Conservation (phyloP, 2,888 invertebrate species). For the Tenthredo notha region DNA sequence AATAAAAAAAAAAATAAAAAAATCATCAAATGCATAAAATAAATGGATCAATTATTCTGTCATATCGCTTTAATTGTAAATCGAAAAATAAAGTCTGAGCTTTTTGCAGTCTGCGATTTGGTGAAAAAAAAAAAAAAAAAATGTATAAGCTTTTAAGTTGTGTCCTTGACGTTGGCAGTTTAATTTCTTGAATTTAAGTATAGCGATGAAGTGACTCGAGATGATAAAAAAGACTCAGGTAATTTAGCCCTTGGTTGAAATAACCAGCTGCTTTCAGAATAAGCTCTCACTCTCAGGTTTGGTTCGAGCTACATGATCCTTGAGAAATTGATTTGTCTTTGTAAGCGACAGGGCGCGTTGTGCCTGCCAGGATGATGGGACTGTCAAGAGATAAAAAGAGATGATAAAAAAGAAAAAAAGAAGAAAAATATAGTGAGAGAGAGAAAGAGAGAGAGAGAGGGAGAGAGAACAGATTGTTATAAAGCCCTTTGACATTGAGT, state of each 20-base stretch:
- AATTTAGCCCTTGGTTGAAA: constrained; percentile 57
- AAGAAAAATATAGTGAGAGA: background rate
- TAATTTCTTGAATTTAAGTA: constrained; percentile 11
- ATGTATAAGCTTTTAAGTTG: background rate
- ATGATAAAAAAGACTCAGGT: constrained; percentile 57
- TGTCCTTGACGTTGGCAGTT: constrained; percentile 30
- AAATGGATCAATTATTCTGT: too few species aligned
- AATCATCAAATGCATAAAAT: too few species aligned
- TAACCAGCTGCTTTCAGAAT: constrained; percentile 18
- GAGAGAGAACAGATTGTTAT: constrained; percentile 48
- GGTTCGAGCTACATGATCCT: constrained; percentile 27
- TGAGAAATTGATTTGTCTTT: constrained; percentile 56
- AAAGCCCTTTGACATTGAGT: constrained; percentile 52
- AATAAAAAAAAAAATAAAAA: too few species aligned
- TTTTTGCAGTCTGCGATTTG: background rate
- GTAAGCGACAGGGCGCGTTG: constrained; percentile 43
- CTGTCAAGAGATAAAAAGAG: constrained; percentile 53
- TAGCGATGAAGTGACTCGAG: background rate
- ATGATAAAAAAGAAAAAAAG: background rate
- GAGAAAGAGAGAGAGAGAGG: constrained; percentile 30
- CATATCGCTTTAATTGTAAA: background rate
- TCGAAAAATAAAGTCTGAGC: background rate
- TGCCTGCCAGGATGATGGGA: constrained; percentile 34
- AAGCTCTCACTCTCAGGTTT: constrained; percentile 1
- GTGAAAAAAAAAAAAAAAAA: too few species aligned